Percentiles rank a stretch among this genome's conserved stretches.
Evolutionary conservation across 2,113 vertebrate genomes (phyloP).

Genomic region (Gavialis gangeticus): DNA sequence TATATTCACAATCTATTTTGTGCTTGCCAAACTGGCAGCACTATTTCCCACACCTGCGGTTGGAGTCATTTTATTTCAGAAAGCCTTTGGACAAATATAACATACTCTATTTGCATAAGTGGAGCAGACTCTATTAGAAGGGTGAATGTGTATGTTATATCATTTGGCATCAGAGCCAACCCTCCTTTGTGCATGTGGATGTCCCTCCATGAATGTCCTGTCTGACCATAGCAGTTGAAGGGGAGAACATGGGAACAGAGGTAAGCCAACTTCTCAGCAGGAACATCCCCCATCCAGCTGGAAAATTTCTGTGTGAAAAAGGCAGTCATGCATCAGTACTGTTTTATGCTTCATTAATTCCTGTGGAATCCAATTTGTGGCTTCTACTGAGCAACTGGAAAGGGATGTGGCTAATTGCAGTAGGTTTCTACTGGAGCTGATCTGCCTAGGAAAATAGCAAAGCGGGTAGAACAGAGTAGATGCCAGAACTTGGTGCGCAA

Average conservation of each 20-base stretch:
- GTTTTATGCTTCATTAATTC: background rate
- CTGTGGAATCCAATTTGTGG: background rate
- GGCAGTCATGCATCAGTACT: background rate
- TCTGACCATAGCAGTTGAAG: background rate
- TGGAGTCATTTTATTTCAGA: too few species aligned
- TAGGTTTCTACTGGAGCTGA: background rate
- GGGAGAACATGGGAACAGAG: background rate
- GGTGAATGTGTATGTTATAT: background rate
- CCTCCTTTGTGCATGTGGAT: background rate
- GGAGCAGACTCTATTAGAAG: background rate
- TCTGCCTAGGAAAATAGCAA: background rate
- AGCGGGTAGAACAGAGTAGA: background rate
- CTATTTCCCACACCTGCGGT: too few species aligned
- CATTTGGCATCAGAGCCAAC: background rate
- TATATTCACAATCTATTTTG: too few species aligned
- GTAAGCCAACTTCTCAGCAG: background rate
- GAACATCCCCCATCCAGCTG: accelerated
- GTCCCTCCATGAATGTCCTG: background rate
- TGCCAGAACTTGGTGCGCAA: background rate
- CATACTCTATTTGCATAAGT: too few species aligned
- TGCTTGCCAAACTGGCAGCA: too few species aligned
- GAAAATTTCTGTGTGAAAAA: background rate
- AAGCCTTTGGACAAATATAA: too few species aligned
- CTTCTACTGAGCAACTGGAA: background rate
- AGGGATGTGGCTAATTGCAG: background rate